These are phyloP conservation scores for Tokudaia tokunoshimensis DNA, from an alignment of 2,797 vertebrate species.

Conservation along the genomic window DNA sequence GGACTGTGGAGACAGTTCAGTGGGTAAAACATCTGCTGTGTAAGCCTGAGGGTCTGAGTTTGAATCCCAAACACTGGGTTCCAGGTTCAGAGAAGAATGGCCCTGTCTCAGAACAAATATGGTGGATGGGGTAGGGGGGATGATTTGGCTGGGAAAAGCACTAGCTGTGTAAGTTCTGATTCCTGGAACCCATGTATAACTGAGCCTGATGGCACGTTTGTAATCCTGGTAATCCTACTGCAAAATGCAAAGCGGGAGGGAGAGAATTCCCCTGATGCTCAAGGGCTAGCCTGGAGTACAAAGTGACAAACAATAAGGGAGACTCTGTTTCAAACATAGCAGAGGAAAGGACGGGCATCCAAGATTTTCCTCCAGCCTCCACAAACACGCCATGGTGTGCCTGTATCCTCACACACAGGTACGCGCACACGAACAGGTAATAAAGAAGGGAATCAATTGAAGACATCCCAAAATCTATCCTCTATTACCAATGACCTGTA, in stretches of 20 bases:
- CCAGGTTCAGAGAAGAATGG: neutral
- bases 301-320: neutral
- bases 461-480: neutral
- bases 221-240: neutral
- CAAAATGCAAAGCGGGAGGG: neutral
- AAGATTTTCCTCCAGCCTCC: neutral
- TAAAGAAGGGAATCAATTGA: neutral
- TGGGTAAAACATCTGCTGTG: neutral
- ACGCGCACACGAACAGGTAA: neutral
- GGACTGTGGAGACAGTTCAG: neutral
- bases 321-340: neutral
- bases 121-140: neutral
- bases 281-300: neutral
- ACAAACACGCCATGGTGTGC: neutral
- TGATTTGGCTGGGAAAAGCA: too few relatives aligned
- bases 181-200: neutral
- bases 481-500: neutral
- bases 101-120: neutral
- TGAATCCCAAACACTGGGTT: neutral
- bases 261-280: neutral
- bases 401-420: neutral
- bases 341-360: neutral
- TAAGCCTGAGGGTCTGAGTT: neutral
- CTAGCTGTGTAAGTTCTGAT: neutral
- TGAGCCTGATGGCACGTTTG: neutral